Evolutionary conservation across 1,140 invertebrate genomes (phyloP).

Genomic region (Trinorchestia longiramus): DNA sequence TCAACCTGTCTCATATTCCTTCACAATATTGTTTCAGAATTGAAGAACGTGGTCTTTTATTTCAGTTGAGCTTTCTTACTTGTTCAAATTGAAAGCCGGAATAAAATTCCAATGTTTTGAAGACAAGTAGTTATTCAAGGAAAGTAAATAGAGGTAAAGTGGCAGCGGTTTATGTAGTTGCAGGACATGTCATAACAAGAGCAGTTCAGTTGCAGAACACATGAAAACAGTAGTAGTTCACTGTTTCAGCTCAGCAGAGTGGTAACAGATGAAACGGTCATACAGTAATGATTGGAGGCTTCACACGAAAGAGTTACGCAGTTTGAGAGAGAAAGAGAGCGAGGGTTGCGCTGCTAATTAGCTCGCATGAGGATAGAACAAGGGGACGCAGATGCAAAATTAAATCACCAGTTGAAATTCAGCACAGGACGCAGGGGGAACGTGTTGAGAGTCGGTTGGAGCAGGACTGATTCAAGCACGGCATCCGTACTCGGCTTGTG

Average conservation of each 20-base stretch:
- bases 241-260: not conserved
- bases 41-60: too few relatives aligned
- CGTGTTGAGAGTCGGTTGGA: not conserved
- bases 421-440: not conserved
- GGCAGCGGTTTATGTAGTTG: too few relatives aligned
- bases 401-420: not conserved
- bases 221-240: not conserved
- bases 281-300: not conserved
- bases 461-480: not conserved
- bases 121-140: too few relatives aligned
- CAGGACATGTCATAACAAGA: too few relatives aligned
- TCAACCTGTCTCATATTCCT: too few relatives aligned
- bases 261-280: not conserved
- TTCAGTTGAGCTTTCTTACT: too few relatives aligned
- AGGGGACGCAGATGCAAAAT: not conserved
- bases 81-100: too few relatives aligned
- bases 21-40: too few relatives aligned
- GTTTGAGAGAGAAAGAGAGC: not conserved
- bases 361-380: not conserved
- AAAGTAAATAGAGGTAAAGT: not conserved
- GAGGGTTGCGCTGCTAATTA: not conserved
- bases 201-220: not conserved
- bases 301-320: not conserved
- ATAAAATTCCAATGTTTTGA: too few relatives aligned
- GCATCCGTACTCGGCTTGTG: not conserved